Evolutionary conservation across 2,113 vertebrate genomes (phyloP).

Genomic region (Neotoma lepida): DNA sequence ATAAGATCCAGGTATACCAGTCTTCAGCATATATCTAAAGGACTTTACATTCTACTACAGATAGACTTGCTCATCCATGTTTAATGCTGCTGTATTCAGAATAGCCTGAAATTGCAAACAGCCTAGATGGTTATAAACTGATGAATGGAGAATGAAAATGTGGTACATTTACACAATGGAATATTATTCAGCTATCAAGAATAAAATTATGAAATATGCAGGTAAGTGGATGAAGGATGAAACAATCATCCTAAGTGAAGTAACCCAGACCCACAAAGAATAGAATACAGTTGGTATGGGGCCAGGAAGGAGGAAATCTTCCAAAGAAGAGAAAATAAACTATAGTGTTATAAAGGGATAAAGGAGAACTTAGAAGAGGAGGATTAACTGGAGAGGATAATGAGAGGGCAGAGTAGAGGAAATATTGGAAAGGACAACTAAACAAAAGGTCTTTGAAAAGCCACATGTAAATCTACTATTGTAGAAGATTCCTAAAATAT

Average conservation of each 20-base stretch:
- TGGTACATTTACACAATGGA: neutral
- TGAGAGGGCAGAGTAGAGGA: neutral
- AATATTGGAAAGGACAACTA: neutral
- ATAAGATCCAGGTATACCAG: neutral
- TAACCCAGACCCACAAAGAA: neutral
- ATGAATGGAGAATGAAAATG: neutral
- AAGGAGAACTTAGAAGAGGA: neutral
- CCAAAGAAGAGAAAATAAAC: neutral
- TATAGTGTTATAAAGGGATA: neutral
- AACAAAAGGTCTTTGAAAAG: neutral
- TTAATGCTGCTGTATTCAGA: neutral
- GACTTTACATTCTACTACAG: neutral
- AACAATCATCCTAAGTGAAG: neutral
- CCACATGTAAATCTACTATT: neutral
- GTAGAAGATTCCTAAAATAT: neutral
- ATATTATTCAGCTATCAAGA: neutral
- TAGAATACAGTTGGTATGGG: neutral
- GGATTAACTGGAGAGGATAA: neutral
- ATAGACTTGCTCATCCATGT: neutral
- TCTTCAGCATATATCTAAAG: neutral
- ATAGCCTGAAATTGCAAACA: neutral
- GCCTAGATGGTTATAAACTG: neutral
- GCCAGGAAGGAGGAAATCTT: neutral
- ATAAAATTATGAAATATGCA: neutral
- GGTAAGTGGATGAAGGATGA: neutral